A percentile compares a stretch with the other conserved stretches of the same genome.
Conservation (phyloP, 37 sponge, comb jelly and placozoan species). For the Chondrosia reniformis region DNA sequence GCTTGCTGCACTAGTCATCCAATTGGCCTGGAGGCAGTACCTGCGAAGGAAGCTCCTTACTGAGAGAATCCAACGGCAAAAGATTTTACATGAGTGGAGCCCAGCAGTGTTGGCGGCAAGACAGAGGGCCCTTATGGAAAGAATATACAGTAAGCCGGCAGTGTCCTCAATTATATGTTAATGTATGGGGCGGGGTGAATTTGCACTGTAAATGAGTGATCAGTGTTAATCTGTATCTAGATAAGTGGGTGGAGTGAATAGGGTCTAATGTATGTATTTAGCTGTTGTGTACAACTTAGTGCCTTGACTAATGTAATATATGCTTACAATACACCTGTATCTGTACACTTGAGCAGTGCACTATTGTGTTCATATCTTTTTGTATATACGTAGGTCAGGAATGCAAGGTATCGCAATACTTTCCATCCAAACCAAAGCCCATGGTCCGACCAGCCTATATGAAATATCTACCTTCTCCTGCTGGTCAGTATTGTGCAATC, state of each 20-base stretch:
- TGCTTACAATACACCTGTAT: too few species aligned
- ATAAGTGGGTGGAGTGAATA: too few species aligned
- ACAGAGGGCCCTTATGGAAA: constrained; percentile 69
- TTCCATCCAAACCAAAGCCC: constrained; percentile 73
- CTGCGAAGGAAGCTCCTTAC: constrained; percentile 49
- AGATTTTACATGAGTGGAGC: constrained; percentile 81
- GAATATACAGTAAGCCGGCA: constrained; percentile 69
- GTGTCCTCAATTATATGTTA: too few species aligned
- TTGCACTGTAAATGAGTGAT: too few species aligned
- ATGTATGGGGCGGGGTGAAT: background rate
- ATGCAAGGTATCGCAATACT: constrained; percentile 46
- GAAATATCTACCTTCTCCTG: constrained; percentile 70
- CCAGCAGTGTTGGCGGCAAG: constrained; percentile 85
- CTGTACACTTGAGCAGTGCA: too few species aligned
- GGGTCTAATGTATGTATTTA: too few species aligned
- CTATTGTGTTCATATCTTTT: too few species aligned
- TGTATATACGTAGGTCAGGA: constrained; percentile 73
- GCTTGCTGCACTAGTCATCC: constrained; percentile 90
- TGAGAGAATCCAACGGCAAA: constrained; percentile 38
- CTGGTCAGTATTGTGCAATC: constrained; percentile 40
- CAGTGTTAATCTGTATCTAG: too few species aligned
- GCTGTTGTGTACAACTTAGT: too few species aligned
- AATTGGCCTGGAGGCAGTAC: constrained; percentile 91
- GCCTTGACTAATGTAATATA: too few species aligned
- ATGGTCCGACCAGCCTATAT: constrained; percentile 88